Conservation (phyloP, 92 coral and sea anemone species). For the Parazoanthus atlanticus region DNA sequence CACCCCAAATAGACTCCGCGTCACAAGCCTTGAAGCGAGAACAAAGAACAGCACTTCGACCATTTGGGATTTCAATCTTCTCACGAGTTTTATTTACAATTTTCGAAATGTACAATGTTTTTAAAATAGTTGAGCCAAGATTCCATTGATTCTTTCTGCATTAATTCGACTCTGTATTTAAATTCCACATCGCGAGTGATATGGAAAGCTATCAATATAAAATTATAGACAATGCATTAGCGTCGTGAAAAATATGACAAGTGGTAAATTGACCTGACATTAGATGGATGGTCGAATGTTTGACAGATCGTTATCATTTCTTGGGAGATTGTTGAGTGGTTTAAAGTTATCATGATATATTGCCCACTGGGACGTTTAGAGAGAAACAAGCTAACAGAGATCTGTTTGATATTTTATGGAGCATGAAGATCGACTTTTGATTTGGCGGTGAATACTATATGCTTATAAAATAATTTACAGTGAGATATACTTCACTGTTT, state of each 20-base stretch:
- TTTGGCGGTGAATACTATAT: neutral
- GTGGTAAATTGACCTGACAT: neutral
- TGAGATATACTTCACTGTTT: neutral
- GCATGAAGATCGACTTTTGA: constrained; percentile 14
- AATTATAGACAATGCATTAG: constrained; percentile 24
- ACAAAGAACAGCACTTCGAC: neutral
- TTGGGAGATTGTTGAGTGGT: neutral
- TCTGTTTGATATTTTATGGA: neutral
- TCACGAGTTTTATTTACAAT: neutral
- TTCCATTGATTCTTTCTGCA: constrained; percentile 2
- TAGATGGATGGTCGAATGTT: neutral
- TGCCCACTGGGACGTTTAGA: constrained; percentile 1
- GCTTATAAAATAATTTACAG: neutral
- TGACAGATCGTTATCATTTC: constrained; percentile 36
- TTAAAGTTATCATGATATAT: constrained; percentile 6
- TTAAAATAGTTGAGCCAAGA: neutral
- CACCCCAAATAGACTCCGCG: constrained; percentile 37
- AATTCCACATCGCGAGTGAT: constrained; percentile 8
- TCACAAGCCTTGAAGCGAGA: neutral
- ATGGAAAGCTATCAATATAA: neutral
- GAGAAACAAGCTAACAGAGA: neutral
- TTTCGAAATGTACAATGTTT: neutral
- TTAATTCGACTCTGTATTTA: constrained; percentile 6
- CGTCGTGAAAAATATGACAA: constrained; percentile 18
- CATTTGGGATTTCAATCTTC: neutral